Conservation (phyloP, 2,797 vertebrate genomes). For the Chromobotia macracanthus region DNA sequence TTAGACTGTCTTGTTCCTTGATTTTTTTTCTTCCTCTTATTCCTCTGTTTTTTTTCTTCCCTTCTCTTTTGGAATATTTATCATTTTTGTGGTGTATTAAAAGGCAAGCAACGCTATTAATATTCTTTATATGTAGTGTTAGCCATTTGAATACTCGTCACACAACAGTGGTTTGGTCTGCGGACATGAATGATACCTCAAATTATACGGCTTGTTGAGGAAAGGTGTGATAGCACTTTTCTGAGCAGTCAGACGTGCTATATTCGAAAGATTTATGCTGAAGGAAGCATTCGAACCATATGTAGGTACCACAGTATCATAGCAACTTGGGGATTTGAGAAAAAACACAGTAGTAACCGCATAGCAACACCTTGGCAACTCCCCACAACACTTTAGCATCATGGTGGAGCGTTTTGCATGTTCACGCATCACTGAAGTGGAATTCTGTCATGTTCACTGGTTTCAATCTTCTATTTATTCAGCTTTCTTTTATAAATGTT, state of each 20-base stretch:
- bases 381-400: not conserved
- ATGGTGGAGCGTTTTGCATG: not conserved
- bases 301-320: not conserved
- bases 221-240: conserved; percentile 1
- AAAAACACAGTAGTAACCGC: not conserved
- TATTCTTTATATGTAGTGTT: not conserved
- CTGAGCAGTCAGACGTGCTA: not conserved
- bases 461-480: conserved; percentile 14
- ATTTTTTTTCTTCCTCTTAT: not conserved
- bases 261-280: not conserved
- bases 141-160: not conserved
- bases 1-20: not conserved
- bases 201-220: conserved; percentile 1
- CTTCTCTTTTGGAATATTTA: conserved; percentile 11
- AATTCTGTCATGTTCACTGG: not conserved
- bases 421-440: not conserved
- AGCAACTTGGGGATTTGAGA: not conserved
- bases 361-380: not conserved
- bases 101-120: not conserved
- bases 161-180: not conserved
- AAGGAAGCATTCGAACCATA: not conserved
- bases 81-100: not conserved
- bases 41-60: too few species aligned
- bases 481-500: conserved; percentile 3
- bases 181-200: not conserved